A percentile compares a stretch with the other conserved stretches of the same genome.
These are phyloP conservation scores for Agrochola litura DNA, from an alignment of 2,888 invertebrate species.

Conservation along the genomic window DNA sequence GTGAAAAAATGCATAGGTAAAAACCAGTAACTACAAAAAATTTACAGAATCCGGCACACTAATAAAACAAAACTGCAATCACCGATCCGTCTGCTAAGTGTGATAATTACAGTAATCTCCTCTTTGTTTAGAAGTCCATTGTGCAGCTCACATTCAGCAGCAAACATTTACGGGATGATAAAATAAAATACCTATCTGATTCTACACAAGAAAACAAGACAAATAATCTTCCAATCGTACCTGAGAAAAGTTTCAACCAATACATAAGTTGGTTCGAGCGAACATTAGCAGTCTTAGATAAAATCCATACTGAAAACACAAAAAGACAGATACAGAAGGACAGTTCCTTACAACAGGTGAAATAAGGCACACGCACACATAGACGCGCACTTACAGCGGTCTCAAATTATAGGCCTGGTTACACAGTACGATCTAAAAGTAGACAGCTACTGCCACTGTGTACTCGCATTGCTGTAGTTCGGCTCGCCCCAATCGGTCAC, in stretches of 20 bases:
- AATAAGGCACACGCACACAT: not conserved
- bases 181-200: constrained; percentile 3
- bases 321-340: not conserved
- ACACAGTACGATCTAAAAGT: not conserved
- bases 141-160: not conserved
- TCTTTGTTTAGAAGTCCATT: not conserved
- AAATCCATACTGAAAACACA: constrained; percentile 47
- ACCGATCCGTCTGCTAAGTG: not conserved
- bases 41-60: not conserved
- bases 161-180: not conserved
- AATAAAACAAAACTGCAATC: not conserved
- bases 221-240: constrained; percentile 49
- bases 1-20: no score
- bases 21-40: not conserved
- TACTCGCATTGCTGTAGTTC: not conserved
- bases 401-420: no score
- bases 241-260: constrained; percentile 37
- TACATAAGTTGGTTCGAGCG: constrained; percentile 46
- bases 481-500: not conserved
- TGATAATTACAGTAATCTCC: not conserved
- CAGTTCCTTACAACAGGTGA: not conserved
- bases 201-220: constrained; percentile 37
- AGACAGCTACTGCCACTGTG: not conserved
- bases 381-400: not conserved
- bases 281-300: constrained; percentile 58